Evolutionary conservation across 2,113 vertebrate species (phyloP).

Genomic region (Brachyhypopomus gauderio): DNA sequence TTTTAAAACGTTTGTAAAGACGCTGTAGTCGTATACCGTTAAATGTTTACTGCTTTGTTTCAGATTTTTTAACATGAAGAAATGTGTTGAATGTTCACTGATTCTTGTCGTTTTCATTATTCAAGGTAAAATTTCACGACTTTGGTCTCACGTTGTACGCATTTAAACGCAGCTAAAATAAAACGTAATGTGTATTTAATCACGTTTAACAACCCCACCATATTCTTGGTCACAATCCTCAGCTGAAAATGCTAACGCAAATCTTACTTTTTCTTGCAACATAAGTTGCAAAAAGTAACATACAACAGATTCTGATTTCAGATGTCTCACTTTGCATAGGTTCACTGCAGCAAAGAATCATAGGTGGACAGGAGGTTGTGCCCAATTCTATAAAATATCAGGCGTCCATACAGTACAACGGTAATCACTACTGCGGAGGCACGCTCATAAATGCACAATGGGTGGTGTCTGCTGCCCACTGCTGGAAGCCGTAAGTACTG

Average conservation of each 20-base stretch:
- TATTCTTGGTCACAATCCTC: too few relatives aligned
- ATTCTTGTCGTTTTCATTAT: constrained; percentile 28
- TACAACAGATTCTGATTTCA: background rate
- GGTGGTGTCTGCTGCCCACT: constrained; percentile 80
- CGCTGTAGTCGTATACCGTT: too few relatives aligned
- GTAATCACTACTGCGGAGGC: constrained; percentile 73
- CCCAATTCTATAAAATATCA: constrained; percentile 71
- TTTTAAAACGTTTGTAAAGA: too few relatives aligned
- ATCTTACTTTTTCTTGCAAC: background rate
- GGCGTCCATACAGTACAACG: constrained; percentile 66
- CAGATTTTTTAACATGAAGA: constrained; percentile 41
- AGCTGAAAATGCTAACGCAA: too few relatives aligned
- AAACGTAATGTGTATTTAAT: too few relatives aligned
- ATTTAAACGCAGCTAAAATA: too few relatives aligned
- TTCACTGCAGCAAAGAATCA: constrained; percentile 63
- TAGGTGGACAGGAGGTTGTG: constrained; percentile 67
- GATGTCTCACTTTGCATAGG: constrained; percentile 51
- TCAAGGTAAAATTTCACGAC: constrained; percentile 39
- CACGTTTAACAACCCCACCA: too few relatives aligned
- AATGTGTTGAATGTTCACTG: constrained; percentile 23
- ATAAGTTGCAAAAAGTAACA: background rate
- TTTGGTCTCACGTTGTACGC: background rate
- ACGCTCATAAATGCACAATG: constrained; percentile 71
- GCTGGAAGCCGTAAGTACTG: constrained; percentile 79
- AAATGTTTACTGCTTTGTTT: constrained; percentile 18